Conservation (phyloP, 2,113 vertebrate genomes). For the Bubo blakistoni region DNA sequence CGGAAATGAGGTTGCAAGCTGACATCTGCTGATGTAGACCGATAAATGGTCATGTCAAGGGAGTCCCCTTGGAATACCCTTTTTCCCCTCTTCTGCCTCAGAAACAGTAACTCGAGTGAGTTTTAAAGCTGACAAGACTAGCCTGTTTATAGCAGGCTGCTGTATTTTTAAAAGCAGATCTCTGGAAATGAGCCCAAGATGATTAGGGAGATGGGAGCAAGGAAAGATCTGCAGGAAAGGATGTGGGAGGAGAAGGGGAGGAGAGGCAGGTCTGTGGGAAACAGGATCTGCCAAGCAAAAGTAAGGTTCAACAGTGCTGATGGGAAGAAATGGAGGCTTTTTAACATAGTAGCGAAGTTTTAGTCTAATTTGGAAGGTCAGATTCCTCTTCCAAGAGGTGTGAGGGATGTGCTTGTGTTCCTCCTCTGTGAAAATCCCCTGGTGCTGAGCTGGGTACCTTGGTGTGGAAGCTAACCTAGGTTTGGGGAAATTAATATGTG, state of each 20-base stretch:
- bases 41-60: not conserved
- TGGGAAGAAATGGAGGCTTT: not conserved
- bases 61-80: slow-evolving; percentile 6
- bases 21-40: not conserved
- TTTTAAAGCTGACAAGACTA: not conserved
- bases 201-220: not conserved
- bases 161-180: not conserved
- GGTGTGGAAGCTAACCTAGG: not conserved
- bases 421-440: not conserved
- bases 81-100: not conserved
- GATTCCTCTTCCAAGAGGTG: not conserved
- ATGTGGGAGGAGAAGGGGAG: not conserved
- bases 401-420: not conserved
- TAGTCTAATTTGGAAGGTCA: not conserved
- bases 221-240: not conserved
- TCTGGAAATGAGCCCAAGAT: not conserved
- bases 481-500: not conserved
- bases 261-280: not conserved
- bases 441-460: not conserved
- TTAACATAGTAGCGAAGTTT: not conserved
- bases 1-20: not conserved
- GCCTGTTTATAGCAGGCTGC: not conserved
- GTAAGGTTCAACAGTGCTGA: not conserved
- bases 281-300: not conserved
- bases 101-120: not conserved